A percentile compares a stretch with the other conserved stretches of the same genome.
Conservation (phyloP, 1,140 invertebrate species). For the Apis florea region DNA sequence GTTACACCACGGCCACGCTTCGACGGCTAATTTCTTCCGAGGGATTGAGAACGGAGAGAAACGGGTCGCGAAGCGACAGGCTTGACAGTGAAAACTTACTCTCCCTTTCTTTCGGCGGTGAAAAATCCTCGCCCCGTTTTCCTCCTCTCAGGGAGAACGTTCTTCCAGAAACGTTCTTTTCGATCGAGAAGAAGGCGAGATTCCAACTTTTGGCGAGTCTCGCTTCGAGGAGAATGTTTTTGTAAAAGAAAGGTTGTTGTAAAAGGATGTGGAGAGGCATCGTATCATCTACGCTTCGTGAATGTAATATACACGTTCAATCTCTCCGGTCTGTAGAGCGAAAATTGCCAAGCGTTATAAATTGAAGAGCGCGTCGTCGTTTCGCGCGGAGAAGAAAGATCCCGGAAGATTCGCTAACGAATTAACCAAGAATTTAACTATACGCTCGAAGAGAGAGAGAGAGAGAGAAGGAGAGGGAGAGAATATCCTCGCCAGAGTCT, state of each 20-base stretch:
- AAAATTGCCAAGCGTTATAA: too few species aligned
- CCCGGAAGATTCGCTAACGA: slow-evolving; percentile 8
- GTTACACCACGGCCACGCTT: background rate
- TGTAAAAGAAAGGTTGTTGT: too few species aligned
- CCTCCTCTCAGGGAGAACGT: background rate
- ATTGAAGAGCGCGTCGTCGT: too few species aligned
- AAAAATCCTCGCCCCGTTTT: slow-evolving; percentile 6
- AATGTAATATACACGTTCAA: too few species aligned
- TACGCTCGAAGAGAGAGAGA: slow-evolving; percentile 17
- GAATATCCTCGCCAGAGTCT: slow-evolving; percentile 42
- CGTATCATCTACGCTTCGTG: too few species aligned
- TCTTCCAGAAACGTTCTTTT: background rate
- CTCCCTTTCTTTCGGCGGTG: background rate
- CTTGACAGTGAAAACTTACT: slow-evolving; percentile 22
- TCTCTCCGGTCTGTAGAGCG: too few species aligned
- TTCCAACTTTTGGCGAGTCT: too few species aligned
- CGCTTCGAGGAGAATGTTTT: too few species aligned
- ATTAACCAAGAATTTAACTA: slow-evolving; percentile 44
- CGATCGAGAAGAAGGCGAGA: background rate
- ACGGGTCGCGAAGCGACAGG: too few species aligned
- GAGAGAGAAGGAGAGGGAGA: background rate
- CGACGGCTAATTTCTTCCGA: slow-evolving; percentile 32
- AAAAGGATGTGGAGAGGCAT: too few species aligned
- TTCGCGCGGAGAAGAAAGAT: too few species aligned
- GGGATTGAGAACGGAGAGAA: background rate